Conservation (phyloP, 2,113 vertebrate species). For the Chaetops frenatus region DNA sequence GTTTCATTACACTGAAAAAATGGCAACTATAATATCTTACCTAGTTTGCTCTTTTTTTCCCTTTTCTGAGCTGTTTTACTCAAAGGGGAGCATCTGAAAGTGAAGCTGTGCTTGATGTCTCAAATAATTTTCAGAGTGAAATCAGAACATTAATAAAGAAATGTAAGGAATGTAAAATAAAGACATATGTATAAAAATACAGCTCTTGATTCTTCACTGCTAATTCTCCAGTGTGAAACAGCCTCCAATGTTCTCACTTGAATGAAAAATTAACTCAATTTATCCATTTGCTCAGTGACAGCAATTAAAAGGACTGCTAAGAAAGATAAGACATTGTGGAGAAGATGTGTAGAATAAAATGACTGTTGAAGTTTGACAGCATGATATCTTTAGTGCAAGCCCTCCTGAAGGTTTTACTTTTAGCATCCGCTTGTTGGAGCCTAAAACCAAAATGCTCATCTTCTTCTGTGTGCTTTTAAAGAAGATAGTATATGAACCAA, state of each 20-base stretch:
- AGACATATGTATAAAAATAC: neutral
- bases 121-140: neutral
- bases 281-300: neutral
- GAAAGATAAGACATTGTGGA: neutral
- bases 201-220: neutral
- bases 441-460: neutral
- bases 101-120: neutral
- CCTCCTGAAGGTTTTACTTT: neutral
- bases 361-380: neutral
- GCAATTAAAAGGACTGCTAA: constrained; percentile 15
- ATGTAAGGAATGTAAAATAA: neutral
- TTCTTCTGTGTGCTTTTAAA: neutral
- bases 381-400: neutral
- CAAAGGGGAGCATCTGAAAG: neutral
- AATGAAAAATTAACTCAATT: neutral
- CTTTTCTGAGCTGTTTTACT: neutral
- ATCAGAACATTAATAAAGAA: neutral
- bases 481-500: neutral
- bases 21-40: neutral
- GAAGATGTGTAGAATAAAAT: neutral
- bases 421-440: neutral
- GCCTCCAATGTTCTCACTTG: neutral
- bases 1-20: neutral
- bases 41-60: neutral
- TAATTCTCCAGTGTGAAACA: neutral